These are phyloP conservation scores for Ophion slaviceki DNA, from an alignment of 2,888 invertebrate genomes.

Conservation along the genomic window DNA sequence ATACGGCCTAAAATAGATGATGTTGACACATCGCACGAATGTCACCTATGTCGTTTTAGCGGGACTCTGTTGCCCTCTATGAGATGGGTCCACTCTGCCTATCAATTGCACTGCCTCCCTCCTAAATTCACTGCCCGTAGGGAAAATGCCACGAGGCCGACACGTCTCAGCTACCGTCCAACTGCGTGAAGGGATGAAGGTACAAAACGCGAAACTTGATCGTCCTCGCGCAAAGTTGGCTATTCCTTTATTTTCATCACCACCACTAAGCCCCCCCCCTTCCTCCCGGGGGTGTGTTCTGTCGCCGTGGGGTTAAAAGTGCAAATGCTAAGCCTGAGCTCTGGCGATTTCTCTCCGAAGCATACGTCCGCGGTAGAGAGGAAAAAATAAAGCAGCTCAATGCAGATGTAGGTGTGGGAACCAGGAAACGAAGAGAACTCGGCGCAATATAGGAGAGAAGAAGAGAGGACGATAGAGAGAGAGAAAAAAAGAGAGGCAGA, in stretches of 20 bases:
- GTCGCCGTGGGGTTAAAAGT: neutral
- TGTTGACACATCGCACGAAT: no score
- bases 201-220: neutral
- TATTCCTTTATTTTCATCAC: slow-evolving; percentile 16
- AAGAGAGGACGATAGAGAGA: no score
- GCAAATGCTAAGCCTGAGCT: slow-evolving; percentile 19
- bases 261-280: no score
- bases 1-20: no score
- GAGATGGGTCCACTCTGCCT: no score
- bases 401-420: slow-evolving; percentile 18
- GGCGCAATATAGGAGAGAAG: slow-evolving; percentile 1
- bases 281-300: neutral
- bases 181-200: neutral
- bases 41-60: no score
- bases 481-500: neutral
- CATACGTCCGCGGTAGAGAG: slow-evolving; percentile 8
- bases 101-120: no score
- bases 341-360: slow-evolving; percentile 30
- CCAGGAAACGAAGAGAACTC: slow-evolving; percentile 24
- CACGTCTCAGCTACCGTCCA: neutral
- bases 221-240: neutral
- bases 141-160: no score
- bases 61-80: no score
- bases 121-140: no score
- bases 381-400: slow-evolving; percentile 7